These are phyloP conservation scores for Perithous albicinctus DNA, from an alignment of 2,888 invertebrate genomes.

Conservation along the genomic window DNA sequence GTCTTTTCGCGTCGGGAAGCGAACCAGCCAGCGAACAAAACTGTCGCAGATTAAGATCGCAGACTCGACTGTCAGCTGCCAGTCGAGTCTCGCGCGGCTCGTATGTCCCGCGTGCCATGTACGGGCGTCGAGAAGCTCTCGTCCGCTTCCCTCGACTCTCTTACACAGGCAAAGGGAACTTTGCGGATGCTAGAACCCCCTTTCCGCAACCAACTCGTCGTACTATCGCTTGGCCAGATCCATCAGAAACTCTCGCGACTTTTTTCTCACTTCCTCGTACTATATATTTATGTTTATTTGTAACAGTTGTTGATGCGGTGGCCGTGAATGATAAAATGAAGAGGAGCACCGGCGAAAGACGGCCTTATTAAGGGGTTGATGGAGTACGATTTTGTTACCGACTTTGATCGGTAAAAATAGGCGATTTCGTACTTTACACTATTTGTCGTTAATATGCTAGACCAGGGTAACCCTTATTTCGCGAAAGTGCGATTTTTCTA, in stretches of 20 bases:
- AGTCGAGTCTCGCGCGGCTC: conserved; percentile 73
- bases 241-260: conserved; percentile 60
- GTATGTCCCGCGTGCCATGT: conserved; percentile 72
- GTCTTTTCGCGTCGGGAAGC: conserved; percentile 60
- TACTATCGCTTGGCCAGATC: conserved; percentile 55
- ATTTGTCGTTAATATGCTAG: too few relatives aligned
- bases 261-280: conserved; percentile 44
- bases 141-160: conserved; percentile 39
- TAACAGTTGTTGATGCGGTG: too few relatives aligned
- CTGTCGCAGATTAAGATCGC: conserved; percentile 82
- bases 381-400: too few relatives aligned
- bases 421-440: too few relatives aligned
- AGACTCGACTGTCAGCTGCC: conserved; percentile 82
- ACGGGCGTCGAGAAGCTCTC: conserved; percentile 66
- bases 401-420: too few relatives aligned
- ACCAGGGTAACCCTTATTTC: too few relatives aligned
- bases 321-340: too few relatives aligned
- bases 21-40: conserved; percentile 71
- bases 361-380: too few relatives aligned
- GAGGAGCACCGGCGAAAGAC: too few relatives aligned
- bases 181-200: conserved; percentile 22
- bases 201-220: conserved; percentile 35
- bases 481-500: too few relatives aligned
- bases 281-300: neutral
- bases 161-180: conserved; percentile 40